These are phyloP conservation scores for Platyscapa corneri DNA, from an alignment of 1,140 invertebrate species.

Conservation along the genomic window DNA sequence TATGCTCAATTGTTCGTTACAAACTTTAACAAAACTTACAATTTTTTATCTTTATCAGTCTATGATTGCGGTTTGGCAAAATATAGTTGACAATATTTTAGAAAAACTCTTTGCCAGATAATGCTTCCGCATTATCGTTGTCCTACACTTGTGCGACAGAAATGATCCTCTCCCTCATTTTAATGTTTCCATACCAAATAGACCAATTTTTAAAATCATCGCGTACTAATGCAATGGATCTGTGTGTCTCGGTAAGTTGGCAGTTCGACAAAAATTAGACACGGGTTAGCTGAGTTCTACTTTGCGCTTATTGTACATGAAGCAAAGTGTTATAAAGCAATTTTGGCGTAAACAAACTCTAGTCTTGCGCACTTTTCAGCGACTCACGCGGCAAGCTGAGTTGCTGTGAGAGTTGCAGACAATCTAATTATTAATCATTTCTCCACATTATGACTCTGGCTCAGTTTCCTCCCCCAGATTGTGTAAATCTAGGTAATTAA, in stretches of 20 bases:
- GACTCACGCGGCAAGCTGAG: slow-evolving; percentile 42
- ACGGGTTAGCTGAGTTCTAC: slow-evolving; percentile 19
- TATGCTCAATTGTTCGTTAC: slow-evolving; percentile 1
- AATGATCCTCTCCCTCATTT: neutral
- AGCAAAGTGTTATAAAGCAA: slow-evolving; percentile 40
- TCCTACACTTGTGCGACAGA: slow-evolving; percentile 15
- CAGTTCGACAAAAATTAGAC: slow-evolving; percentile 19
- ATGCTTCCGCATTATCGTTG: neutral
- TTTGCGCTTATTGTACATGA: slow-evolving; percentile 34
- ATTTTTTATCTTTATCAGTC: neutral
- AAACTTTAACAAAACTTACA: slow-evolving; percentile 15
- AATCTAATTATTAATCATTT: slow-evolving; percentile 22
- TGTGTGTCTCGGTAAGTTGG: neutral
- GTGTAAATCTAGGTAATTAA: slow-evolving; percentile 91
- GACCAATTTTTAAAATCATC: slow-evolving; percentile 1
- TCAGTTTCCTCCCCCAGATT: slow-evolving; percentile 77
- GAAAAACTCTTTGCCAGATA: slow-evolving; percentile 29
- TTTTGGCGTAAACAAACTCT: slow-evolving; percentile 14
- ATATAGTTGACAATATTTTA: slow-evolving; percentile 42
- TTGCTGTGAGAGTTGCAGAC: slow-evolving; percentile 26
- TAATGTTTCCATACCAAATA: no score
- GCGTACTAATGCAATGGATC: slow-evolving; percentile 4
- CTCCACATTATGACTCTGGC: slow-evolving; percentile 66
- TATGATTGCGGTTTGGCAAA: slow-evolving; percentile 2
- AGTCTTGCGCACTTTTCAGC: slow-evolving; percentile 55